A percentile compares a stretch with the other conserved stretches of the same genome.
These are phyloP conservation scores for Muscicapa striata DNA, from an alignment of 2,797 vertebrate genomes.

Conservation along the genomic window DNA sequence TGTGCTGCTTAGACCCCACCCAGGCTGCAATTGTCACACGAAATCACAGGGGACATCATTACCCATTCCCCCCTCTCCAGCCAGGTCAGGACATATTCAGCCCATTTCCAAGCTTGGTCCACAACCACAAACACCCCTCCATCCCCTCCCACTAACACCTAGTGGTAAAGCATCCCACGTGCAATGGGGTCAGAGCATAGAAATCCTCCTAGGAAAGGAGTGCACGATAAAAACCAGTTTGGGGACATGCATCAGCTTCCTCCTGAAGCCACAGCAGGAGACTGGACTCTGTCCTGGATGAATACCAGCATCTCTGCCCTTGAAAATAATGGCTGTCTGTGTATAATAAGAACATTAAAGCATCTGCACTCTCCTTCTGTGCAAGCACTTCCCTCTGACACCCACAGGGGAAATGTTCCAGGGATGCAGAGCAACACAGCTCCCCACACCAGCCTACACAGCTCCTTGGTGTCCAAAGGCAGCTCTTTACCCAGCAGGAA, in stretches of 20 bases:
- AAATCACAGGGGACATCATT: background rate
- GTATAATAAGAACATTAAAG: background rate
- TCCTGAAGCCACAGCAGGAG: background rate
- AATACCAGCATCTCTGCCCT: background rate
- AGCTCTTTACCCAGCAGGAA: background rate
- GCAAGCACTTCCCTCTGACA: background rate
- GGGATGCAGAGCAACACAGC: background rate
- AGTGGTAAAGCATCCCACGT: background rate
- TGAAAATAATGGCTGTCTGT: background rate
- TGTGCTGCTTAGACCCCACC: background rate
- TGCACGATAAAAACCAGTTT: background rate
- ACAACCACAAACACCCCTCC: background rate
- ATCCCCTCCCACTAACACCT: background rate
- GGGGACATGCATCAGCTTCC: background rate
- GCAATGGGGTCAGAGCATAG: background rate
- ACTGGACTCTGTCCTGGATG: background rate
- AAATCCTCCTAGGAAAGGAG: background rate
- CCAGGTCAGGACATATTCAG: background rate
- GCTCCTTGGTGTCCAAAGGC: background rate
- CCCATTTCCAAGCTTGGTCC: background rate
- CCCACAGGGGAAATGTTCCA: background rate
- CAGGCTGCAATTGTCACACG: rapidly evolving
- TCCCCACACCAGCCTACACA: background rate
- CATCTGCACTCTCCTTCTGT: background rate
- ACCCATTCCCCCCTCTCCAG: background rate